Conservation (phyloP, 2,888 invertebrate genomes). For the Drosophila pseudotalamancana region DNA sequence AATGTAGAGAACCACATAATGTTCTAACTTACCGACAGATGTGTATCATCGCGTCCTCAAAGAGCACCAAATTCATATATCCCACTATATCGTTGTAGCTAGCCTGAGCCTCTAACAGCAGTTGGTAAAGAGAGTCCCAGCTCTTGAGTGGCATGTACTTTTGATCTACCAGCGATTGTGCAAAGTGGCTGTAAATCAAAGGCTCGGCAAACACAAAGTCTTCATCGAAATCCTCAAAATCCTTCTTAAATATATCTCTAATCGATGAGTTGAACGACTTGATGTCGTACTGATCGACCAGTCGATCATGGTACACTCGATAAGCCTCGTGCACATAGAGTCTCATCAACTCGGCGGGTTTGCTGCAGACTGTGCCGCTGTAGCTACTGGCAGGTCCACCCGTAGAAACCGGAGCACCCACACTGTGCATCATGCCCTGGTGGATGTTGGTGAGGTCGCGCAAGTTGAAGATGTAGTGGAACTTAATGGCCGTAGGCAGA, state of each 20-base stretch:
- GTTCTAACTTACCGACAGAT: constrained; percentile 88
- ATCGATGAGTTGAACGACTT: constrained; percentile 90
- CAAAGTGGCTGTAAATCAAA: constrained; percentile 95
- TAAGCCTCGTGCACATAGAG: constrained; percentile 96
- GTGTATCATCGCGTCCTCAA: constrained; percentile 97
- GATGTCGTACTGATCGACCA: constrained; percentile 92
- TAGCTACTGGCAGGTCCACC: constrained; percentile 48
- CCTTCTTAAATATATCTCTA: constrained; percentile 92
- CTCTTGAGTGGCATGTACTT: constrained; percentile 93
- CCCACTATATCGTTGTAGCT: constrained; percentile 95
- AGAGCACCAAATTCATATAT: constrained; percentile 97
- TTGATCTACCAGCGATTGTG: constrained; percentile 90
- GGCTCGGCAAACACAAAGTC: constrained; percentile 90
- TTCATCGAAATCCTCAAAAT: constrained; percentile 91
- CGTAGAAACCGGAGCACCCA: constrained; percentile 85
- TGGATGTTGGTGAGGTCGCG: constrained; percentile 97
- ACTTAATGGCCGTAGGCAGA: constrained; percentile 96
- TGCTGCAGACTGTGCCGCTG: constrained; percentile 85
- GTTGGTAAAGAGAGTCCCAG: constrained; percentile 89
- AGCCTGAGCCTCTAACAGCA: constrained; percentile 92
- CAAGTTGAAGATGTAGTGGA: constrained; percentile 97
- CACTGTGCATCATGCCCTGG: constrained; percentile 95
- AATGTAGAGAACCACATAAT: no score
- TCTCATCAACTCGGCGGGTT: constrained; percentile 89
- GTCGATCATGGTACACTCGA: constrained; percentile 96